phyloP scores from a whole-genome alignment of 2,888 invertebrate species.

The Sphaerophoria rueppellii region DNA sequence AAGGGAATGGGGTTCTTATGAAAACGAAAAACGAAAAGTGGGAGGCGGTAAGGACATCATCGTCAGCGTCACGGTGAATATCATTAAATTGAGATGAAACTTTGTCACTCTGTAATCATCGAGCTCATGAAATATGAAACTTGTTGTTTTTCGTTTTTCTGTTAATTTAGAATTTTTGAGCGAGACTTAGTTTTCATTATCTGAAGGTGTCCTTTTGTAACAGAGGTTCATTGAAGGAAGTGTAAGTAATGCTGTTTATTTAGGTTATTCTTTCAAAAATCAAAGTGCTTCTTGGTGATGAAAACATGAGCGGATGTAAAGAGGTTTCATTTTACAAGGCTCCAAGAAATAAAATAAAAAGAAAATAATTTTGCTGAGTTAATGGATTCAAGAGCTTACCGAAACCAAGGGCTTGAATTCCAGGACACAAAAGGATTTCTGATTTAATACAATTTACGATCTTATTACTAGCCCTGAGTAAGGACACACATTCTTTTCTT shows the following conservation, averaged over 20 bases:
- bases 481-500: no score
- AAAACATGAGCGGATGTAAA: background rate
- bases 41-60: constrained; percentile 36
- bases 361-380: background rate
- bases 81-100: constrained; percentile 70
- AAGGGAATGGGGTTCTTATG: background rate
- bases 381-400: no score
- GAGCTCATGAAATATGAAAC: constrained; percentile 66
- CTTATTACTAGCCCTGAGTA: no score
- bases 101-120: constrained; percentile 69
- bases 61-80: constrained; percentile 59
- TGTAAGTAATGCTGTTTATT: background rate
- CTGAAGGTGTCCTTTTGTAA: constrained; percentile 12
- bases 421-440: no score
- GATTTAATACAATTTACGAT: no score
- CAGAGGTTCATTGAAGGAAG: constrained; percentile 30
- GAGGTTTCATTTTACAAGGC: background rate
- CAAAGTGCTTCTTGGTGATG: constrained; percentile 2
- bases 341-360: background rate
- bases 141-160: background rate
- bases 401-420: no score
- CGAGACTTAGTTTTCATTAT: background rate
- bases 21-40: no score
- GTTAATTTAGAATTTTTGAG: background rate
- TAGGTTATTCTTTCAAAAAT: constrained; percentile 43